Percentiles rank a stretch among this genome's conserved stretches.
phyloP scores from a whole-genome alignment of 30 jellyfish, hydroid and myxozoan genomes.

The Aurelia aurita region DNA sequence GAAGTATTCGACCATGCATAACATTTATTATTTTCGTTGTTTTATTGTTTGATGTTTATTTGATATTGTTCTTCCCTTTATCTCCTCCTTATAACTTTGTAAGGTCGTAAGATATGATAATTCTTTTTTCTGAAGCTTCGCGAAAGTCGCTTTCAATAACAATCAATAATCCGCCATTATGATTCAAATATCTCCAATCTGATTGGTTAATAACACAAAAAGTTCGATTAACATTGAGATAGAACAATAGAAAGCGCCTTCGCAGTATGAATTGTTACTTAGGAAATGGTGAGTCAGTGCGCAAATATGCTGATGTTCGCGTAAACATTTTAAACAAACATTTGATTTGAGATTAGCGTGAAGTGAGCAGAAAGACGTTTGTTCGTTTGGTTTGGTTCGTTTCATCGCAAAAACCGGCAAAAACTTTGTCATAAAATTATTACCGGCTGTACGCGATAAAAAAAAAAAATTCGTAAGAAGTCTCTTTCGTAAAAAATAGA shows the following conservation, averaged over 20 bases:
- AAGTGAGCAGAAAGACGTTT: no score
- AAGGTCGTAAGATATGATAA: no score
- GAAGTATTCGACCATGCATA: constrained; percentile 40
- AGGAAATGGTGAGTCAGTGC: no score
- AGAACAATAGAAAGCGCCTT: constrained; percentile 29
- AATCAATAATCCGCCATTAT: constrained; percentile 26
- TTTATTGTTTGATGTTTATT: neutral
- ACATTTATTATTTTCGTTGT: neutral
- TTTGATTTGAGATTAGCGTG: no score
- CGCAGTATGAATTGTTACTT: neutral
- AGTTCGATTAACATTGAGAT: neutral
- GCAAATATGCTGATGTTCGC: no score
- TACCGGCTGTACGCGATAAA: no score
- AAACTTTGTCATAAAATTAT: no score
- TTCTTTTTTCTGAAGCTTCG: neutral
- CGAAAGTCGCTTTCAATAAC: neutral
- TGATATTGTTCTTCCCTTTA: neutral
- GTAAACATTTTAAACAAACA: no score
- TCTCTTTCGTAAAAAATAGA: no score
- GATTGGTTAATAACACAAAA: constrained; percentile 26
- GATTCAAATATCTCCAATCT: constrained; percentile 19
- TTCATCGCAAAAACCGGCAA: no score
- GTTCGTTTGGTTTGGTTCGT: no score
- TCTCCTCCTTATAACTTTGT: neutral
- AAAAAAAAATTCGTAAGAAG: no score